These are phyloP conservation scores for Machimus atricapillus DNA, from an alignment of 2,888 invertebrate species.

Conservation along the genomic window DNA sequence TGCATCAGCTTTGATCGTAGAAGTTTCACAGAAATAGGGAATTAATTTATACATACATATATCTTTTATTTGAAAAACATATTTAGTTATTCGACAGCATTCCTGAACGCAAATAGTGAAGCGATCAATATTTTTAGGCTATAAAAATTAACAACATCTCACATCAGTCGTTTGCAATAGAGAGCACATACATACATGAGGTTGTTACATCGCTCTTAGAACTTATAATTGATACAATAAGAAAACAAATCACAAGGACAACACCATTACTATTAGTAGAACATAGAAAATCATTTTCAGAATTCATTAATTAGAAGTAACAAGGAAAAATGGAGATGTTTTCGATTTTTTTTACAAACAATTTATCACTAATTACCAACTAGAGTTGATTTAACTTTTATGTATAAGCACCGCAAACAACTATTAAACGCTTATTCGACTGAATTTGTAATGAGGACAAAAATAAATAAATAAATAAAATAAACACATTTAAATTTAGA, in stretches of 20 bases:
- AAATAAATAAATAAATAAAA: not conserved
- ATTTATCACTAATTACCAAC: not conserved
- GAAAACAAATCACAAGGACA: not conserved
- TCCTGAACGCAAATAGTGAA: not conserved
- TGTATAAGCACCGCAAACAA: not conserved
- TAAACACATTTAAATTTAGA: not conserved
- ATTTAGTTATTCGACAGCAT: not conserved
- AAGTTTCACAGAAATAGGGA: not conserved
- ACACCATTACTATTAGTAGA: not conserved
- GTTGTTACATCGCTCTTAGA: not conserved
- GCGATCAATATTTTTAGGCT: not conserved
- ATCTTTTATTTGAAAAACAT: not conserved
- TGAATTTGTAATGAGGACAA: not conserved
- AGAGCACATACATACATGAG: not conserved
- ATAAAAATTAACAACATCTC: not conserved
- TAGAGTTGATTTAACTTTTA: not conserved
- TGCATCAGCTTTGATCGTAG: not conserved
- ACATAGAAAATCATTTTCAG: not conserved
- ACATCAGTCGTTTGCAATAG: not conserved
- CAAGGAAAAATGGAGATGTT: not conserved
- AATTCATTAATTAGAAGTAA: not conserved
- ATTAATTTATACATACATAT: not conserved
- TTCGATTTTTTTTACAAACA: not conserved
- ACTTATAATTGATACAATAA: not conserved
- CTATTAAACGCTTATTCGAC: not conserved